Conservation (phyloP, 1,140 invertebrate genomes). For the Lordiphosa clarofinis region DNA sequence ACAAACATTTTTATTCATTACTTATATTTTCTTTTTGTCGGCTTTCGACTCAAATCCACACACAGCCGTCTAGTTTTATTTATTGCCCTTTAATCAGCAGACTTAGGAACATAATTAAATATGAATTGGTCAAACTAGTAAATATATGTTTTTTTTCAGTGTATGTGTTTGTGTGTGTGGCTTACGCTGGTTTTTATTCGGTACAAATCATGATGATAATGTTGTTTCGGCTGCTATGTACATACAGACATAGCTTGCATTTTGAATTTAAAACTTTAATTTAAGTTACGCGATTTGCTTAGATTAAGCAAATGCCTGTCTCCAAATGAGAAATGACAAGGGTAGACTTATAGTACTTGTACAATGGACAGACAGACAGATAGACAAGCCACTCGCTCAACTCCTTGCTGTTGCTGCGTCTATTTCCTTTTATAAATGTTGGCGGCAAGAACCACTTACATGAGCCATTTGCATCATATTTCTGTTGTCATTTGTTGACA, state of each 20-base stretch:
- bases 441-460: constrained; percentile 69
- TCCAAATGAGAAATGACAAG: constrained; percentile 47
- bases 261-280: constrained; percentile 16
- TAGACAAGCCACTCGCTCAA: constrained; percentile 11
- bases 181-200: constrained; percentile 33
- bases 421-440: constrained; percentile 59
- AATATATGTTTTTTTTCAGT: constrained; percentile 10
- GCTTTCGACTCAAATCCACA: too few relatives aligned
- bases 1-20: too few relatives aligned
- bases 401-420: constrained; percentile 32
- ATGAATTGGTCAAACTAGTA: too few relatives aligned
- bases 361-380: constrained; percentile 8
- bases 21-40: too few relatives aligned
- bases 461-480: constrained; percentile 77
- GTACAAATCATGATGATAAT: constrained; percentile 70
- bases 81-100: too few relatives aligned
- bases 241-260: neutral
- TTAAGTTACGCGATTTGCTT: neutral
- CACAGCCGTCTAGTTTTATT: too few relatives aligned
- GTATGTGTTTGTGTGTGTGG: constrained; percentile 13
- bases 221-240: constrained; percentile 31
- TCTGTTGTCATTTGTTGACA: constrained; percentile 77
- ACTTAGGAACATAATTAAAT: too few relatives aligned
- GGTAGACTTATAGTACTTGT: constrained; percentile 27
- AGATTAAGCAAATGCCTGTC: too few relatives aligned